These are phyloP conservation scores for Agrochola lota DNA, from an alignment of 2,888 invertebrate genomes.

Conservation along the genomic window DNA sequence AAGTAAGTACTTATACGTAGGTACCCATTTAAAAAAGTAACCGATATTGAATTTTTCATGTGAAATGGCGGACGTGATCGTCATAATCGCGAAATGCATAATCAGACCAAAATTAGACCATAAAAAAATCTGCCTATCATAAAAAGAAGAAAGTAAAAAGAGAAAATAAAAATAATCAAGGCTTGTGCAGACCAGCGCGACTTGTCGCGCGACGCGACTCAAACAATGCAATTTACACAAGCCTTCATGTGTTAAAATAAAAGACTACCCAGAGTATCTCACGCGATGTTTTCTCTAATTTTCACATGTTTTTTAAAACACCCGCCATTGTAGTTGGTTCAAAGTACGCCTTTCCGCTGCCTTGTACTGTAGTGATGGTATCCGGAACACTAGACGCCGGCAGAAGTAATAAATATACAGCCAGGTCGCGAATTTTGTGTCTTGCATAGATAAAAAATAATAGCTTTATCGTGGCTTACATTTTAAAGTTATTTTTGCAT, in stretches of 20 bases:
- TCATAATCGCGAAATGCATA: not conserved
- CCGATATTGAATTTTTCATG: not conserved
- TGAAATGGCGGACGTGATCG: not conserved
- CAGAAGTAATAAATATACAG: constrained; percentile 62
- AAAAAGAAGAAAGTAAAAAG: constrained; percentile 6
- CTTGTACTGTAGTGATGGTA: constrained; percentile 55
- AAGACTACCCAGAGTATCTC: constrained; percentile 15
- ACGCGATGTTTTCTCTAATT: constrained; percentile 59
- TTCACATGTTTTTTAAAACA: constrained; percentile 50
- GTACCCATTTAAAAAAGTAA: not conserved
- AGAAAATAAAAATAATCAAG: constrained; percentile 13
- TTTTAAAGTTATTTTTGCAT: constrained; percentile 30
- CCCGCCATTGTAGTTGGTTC: constrained; percentile 44
- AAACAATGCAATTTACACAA: too few species aligned
- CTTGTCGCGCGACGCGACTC: too few species aligned
- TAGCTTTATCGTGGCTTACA: constrained; percentile 34
- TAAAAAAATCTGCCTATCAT: not conserved
- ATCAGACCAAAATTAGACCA: not conserved
- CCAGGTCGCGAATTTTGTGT: constrained; percentile 49
- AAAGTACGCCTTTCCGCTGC: constrained; percentile 63
- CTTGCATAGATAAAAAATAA: constrained; percentile 62
- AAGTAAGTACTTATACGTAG: not conserved
- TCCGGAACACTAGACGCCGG: constrained; percentile 55
- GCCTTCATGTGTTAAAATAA: constrained; percentile 22
- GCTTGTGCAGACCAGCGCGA: too few species aligned